Evolutionary conservation across 2,113 vertebrate genomes (phyloP).

Genomic region (Solea senegalensis): DNA sequence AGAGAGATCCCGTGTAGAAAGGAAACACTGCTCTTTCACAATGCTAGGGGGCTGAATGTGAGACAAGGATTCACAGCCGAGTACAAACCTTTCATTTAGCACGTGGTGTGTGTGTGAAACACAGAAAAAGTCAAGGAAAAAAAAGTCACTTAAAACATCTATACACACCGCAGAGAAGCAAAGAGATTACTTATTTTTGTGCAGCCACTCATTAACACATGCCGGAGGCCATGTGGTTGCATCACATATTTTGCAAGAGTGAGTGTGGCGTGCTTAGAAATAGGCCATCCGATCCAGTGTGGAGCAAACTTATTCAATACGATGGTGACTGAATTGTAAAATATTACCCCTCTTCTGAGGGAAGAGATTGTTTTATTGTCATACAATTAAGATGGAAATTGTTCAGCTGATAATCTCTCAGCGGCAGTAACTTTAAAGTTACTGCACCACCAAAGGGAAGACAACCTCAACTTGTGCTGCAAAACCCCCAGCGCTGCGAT

Average conservation of each 20-base stretch:
- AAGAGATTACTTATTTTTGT: conserved; percentile 63
- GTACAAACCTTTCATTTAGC: conserved; percentile 1
- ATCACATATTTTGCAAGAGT: conserved; percentile 62
- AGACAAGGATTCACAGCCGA: conserved; percentile 17
- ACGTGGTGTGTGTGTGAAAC: conserved; percentile 2
- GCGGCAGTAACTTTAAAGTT: conserved; percentile 33
- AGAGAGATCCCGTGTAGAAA: conserved; percentile 30
- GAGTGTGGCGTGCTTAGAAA: conserved; percentile 56
- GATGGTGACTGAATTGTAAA: conserved; percentile 28
- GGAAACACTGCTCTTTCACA: conserved; percentile 32
- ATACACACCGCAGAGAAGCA: conserved; percentile 47
- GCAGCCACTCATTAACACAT: conserved; percentile 73
- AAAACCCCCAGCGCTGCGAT: conserved; percentile 11
- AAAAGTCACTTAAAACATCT: conserved; percentile 48
- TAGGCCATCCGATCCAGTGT: conserved; percentile 62
- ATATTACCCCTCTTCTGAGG: conserved; percentile 29
- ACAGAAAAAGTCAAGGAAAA: conserved; percentile 12
- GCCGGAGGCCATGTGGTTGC: conserved; percentile 63
- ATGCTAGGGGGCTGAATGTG: conserved; percentile 34
- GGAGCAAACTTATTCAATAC: conserved; percentile 43
- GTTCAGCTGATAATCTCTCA: conserved; percentile 40
- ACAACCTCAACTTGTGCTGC: conserved; percentile 6
- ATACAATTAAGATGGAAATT: conserved; percentile 50
- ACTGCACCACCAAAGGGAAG: conserved; percentile 18
- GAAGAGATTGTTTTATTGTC: conserved; percentile 44